Base-by-base conservation (phyloP, 2,113 vertebrate species). In the Nyctereutes procyonoides region DNA sequence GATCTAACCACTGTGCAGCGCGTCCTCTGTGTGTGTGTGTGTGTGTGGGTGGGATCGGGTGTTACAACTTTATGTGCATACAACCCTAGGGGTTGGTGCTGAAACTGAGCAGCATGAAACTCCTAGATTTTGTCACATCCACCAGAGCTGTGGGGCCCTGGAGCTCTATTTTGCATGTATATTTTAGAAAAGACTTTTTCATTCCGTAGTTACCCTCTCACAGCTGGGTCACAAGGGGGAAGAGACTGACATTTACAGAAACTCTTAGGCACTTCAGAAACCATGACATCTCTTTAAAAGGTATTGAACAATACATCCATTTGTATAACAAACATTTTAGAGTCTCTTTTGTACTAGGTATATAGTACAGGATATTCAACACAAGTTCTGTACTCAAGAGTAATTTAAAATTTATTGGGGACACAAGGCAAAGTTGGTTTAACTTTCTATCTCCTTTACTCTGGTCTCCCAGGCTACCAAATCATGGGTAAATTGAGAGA, bases 201-300 rank as follows among this genome's bases (percentile, higher is more conserved):
- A 30, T 69, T 88, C 62, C 28, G 58, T 87, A 30, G 22, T 87
- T 32, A 58, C 13, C 4, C 16, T 71, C 73, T 60, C 69, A 10
- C 32, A 73, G 55, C 30, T 88, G 22, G 30, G 30, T 81, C 38
- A 58, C 63, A 81, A 51, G 63, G 30, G 43, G 43, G 63, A 53
- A 32, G 67, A 73, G 24, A 43, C 32, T 83, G 9, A 85, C 67
- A 62, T 35, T 53, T 51, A 28, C 13, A 30, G 56, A 43, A 84
- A 56, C 28, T 16, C 38, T 62, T 32, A 82, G 24, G 30, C 38
- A 43, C 38, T 55, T 82, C 43, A 74, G n/a, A 74, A 90, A 83
- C 86, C 28, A 43, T 82, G 19, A 55, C n/a, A 55, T 53, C 74
- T 89, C n/a, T 74, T 76, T 74, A 95, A 82, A 95, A 82, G 74